phyloP scores from a whole-genome alignment of 2,797 vertebrate species.

The Cygnus olor region DNA sequence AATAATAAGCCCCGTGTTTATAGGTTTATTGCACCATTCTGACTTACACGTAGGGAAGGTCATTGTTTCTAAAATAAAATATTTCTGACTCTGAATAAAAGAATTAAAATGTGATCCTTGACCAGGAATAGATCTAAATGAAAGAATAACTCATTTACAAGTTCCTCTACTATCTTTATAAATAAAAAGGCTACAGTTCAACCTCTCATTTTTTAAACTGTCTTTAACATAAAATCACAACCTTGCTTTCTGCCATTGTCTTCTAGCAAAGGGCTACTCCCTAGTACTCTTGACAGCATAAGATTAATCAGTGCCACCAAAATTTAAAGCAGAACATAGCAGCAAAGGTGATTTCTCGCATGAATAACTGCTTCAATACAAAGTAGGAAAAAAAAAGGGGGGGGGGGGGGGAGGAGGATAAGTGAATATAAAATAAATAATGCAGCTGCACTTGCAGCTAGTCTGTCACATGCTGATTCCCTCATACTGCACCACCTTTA shows the following conservation, averaged over 20 bases:
- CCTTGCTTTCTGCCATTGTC: neutral
- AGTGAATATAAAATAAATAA: neutral
- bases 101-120: neutral
- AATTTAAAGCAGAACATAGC: constrained; percentile 1
- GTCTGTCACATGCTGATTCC: neutral
- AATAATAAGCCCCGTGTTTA: neutral
- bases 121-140: neutral
- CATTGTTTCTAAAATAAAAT: neutral
- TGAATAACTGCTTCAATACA: neutral
- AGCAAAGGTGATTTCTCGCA: neutral
- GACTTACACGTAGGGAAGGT: neutral
- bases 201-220: neutral
- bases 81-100: neutral
- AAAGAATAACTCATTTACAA: neutral
- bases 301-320: neutral
- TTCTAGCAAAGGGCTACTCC: neutral
- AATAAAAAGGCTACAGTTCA: neutral
- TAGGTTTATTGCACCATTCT: neutral
- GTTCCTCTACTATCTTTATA: neutral
- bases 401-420: too few relatives aligned
- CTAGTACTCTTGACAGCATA: neutral
- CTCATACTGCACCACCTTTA: neutral
- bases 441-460: neutral
- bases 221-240: neutral
- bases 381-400: neutral